Conservation (phyloP, 2,797 vertebrate genomes). For the Gorsachius magnificus region DNA sequence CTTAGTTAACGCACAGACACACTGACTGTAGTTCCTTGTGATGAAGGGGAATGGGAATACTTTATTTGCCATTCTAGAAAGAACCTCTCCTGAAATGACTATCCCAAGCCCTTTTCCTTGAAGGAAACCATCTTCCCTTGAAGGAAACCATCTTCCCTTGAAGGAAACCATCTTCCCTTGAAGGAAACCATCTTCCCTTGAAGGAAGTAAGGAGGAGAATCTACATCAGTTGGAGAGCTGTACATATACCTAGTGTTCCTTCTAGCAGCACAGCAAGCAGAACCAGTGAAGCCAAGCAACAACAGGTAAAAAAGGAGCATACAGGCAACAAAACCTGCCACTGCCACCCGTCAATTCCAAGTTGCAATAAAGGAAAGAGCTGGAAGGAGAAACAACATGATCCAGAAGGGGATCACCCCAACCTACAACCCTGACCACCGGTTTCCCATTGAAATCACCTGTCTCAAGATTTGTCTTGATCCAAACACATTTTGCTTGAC, state of each 20-base stretch:
- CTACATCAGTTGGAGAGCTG: background rate
- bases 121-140: background rate
- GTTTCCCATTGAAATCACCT: background rate
- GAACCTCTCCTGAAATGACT: background rate
- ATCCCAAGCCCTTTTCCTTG: background rate
- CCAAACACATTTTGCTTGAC: background rate
- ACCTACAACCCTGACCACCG: background rate
- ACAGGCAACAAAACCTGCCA: background rate
- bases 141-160: background rate
- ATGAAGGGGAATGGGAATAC: background rate
- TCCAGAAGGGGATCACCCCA: background rate
- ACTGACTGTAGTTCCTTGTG: background rate
- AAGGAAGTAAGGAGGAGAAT: background rate
- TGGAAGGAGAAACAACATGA: background rate
- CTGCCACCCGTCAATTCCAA: background rate
- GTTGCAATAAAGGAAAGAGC: background rate
- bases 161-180: background rate
- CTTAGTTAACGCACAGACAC: background rate
- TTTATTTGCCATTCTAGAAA: background rate
- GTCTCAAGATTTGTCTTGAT: background rate
- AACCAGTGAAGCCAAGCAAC: background rate
- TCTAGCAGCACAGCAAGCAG: background rate
- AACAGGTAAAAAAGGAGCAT: background rate
- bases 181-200: background rate
- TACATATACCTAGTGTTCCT: background rate